A percentile compares a stretch with the other conserved stretches of the same genome.
These are phyloP conservation scores for Calameuta pallipes DNA, from an alignment of 2,888 invertebrate species.

Conservation along the genomic window DNA sequence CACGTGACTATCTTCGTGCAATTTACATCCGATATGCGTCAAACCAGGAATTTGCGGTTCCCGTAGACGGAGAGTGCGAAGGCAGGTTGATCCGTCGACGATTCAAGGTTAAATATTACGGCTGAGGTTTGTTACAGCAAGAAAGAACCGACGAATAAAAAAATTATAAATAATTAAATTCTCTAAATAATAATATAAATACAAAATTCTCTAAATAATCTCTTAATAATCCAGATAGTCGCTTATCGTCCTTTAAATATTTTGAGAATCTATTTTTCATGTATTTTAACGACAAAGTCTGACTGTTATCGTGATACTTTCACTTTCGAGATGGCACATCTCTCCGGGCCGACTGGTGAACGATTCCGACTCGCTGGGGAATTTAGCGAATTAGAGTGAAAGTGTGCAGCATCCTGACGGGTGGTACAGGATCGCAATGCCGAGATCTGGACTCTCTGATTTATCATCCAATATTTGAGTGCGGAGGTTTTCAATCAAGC, in stretches of 20 bases:
- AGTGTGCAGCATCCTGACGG: not conserved
- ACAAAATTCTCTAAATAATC: too few relatives aligned
- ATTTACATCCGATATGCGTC: constrained; percentile 47
- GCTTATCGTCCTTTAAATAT: too few relatives aligned
- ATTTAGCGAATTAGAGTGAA: not conserved
- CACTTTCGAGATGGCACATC: not conserved
- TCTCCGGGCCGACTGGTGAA: not conserved
- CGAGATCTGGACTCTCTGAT: constrained; percentile 43
- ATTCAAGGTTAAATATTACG: too few relatives aligned
- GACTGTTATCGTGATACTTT: not conserved
- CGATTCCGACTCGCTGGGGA: not conserved
- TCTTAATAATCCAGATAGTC: too few relatives aligned
- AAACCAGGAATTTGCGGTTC: constrained; percentile 28
- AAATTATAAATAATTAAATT: too few relatives aligned
- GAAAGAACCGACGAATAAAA: too few relatives aligned
- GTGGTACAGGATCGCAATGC: constrained; percentile 6
- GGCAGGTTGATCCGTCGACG: too few relatives aligned
- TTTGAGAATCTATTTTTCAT: not conserved
- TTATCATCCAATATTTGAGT: constrained; percentile 64
- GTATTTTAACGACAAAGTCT: not conserved
- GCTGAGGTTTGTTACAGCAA: too few relatives aligned
- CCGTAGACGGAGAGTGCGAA: constrained; percentile 18
- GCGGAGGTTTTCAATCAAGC: constrained; percentile 63
- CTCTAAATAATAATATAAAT: too few relatives aligned
- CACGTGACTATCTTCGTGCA: constrained; percentile 42